Base-by-base conservation (phyloP, 2,797 vertebrate genomes). In the Anguilla marmorata region DNA sequence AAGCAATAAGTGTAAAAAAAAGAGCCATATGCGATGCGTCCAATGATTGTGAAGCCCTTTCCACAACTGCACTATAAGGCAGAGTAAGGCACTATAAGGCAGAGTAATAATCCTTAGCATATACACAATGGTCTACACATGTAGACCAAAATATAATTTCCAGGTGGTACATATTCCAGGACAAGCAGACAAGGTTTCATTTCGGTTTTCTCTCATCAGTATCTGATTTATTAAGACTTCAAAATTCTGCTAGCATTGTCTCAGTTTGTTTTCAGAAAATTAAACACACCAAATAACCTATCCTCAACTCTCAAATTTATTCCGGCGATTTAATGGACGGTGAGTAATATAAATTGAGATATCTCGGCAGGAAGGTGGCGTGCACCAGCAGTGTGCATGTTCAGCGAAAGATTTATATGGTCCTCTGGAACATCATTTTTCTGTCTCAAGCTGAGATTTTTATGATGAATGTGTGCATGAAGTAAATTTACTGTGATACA, bases 11-110 rank as follows among this genome's bases (percentile, higher is more conserved):
- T 5, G 14, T 33, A 5, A 79, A 94, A 95, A 95, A 89, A 86
- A 92, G 90, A 91, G 90, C 89, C 91, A 90, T 89, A 6, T 88
- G 92, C 58, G 92, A 87, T 90, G 90, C 89, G 90, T 88, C 90
- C 91, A 93, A 90, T 94, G 94, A 95, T 92, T 87, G 90, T 92
- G 90, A 84, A 89, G 76, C 41, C 89, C 89, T 89, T 92, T 88
- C 89, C 90, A 88, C 85, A 11, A 86, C 91, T 87, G 90, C 74
- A 79, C 87, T 58, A 90, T 63, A 41, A 90, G 30, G 37, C 33
- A 37, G 33, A 37, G 33, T 37, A 37, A 37, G 33, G 33, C 33
- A 37, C 33, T 91, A 90, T 91, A 92, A 93, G 92, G 90, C 90
- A 16, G 87, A 90, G 92, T 89, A 90, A 90, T 63, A 89, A 90